A percentile compares a stretch with the other conserved stretches of the same genome.
Conservation (phyloP, 2,888 invertebrate species). For the Luffia ferchaultella region DNA sequence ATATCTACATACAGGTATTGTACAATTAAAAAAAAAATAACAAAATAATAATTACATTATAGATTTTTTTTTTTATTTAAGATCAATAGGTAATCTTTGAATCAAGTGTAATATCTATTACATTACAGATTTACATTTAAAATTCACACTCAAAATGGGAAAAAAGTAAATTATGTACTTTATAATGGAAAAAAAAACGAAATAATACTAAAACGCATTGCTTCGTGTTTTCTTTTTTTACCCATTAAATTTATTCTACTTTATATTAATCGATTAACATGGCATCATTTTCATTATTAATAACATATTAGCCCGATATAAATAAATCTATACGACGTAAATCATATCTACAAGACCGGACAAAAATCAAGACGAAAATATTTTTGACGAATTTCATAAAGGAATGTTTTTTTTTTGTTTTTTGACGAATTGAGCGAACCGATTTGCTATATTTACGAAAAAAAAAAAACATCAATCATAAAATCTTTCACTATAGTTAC, state of each 20-base stretch:
- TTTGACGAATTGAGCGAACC: neutral
- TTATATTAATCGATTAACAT: conserved; percentile 31
- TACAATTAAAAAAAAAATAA: conserved; percentile 12
- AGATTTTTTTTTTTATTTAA: too few relatives aligned
- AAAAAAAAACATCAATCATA: too few relatives aligned
- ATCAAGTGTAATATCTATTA: too few relatives aligned
- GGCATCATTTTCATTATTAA: conserved; percentile 33
- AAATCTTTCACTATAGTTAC: too few relatives aligned
- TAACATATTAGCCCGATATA: conserved; percentile 9
- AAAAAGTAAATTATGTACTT: conserved; percentile 16
- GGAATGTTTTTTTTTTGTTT: neutral
- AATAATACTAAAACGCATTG: conserved; percentile 62
- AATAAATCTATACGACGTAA: conserved; percentile 7
- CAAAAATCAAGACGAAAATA: conserved; percentile 12
- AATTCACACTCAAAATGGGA: too few relatives aligned
- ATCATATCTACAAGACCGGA: conserved; percentile 21
- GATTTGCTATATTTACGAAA: too few relatives aligned
- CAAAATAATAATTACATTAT: conserved; percentile 10
- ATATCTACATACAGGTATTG: conserved; percentile 6
- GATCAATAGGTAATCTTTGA: too few relatives aligned
- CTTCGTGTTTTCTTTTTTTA: conserved; percentile 30
- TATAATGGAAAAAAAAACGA: conserved; percentile 28
- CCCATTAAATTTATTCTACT: conserved; percentile 16
- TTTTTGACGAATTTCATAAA: too few relatives aligned
- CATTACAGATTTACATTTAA: too few relatives aligned